Conservation (phyloP, 2,797 vertebrate genomes). For the Todus mexicanus region DNA sequence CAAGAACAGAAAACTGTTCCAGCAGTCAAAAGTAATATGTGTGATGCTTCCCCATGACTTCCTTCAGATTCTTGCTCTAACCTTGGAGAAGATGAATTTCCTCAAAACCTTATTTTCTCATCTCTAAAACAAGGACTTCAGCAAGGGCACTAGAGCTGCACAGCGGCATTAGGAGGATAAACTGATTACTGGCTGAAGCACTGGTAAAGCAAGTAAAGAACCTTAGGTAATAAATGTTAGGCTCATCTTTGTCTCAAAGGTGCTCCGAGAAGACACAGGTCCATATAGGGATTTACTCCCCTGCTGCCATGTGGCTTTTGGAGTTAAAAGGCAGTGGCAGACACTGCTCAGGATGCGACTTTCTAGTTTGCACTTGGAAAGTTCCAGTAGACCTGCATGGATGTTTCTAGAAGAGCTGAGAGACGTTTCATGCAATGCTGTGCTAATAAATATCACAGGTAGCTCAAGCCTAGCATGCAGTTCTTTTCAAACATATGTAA, state of each 20-base stretch:
- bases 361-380: background rate
- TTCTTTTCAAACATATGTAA: background rate
- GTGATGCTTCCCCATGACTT: background rate
- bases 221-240: background rate
- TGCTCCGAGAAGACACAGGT: background rate
- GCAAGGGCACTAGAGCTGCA: background rate
- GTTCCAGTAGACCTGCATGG: background rate
- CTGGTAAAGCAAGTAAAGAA: background rate
- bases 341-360: background rate
- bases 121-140: background rate
- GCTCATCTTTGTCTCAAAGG: background rate
- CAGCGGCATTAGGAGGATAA: background rate
- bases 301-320: background rate
- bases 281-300: background rate
- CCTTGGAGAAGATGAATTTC: background rate
- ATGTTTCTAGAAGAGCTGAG: background rate
- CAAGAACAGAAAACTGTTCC: background rate
- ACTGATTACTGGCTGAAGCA: background rate
- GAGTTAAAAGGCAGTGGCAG: background rate
- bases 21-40: background rate
- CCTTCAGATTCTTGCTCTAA: background rate
- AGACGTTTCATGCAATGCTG: background rate
- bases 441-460: background rate
- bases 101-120: background rate
- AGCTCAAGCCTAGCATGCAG: background rate